phyloP scores from a whole-genome alignment of 1,140 invertebrate genomes.

The Doryteuthis pealeii region DNA sequence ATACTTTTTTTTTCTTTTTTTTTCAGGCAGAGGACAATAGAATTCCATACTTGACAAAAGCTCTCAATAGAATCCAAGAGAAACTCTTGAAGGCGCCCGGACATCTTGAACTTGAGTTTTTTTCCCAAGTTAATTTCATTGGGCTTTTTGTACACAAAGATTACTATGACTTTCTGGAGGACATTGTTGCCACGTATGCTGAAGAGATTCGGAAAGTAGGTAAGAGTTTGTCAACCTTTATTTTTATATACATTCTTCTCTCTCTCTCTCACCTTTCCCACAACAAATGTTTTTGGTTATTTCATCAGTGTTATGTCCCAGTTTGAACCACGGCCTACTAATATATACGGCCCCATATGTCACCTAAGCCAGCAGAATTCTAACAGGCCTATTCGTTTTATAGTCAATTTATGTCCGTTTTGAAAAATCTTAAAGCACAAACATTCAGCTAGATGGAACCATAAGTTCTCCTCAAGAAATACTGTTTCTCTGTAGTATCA shows the following conservation, averaged over 20 bases:
- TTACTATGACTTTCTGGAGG: conserved; percentile 36
- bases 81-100: conserved; percentile 36
- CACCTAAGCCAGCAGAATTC: too few relatives aligned
- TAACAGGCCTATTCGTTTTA: too few relatives aligned
- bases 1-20: background rate
- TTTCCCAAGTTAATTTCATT: conserved; percentile 39
- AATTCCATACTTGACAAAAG: conserved; percentile 27
- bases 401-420: too few relatives aligned
- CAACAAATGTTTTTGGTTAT: too few relatives aligned
- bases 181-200: conserved; percentile 33
- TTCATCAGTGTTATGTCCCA: too few relatives aligned
- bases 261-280: background rate
- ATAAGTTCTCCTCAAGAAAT: too few relatives aligned
- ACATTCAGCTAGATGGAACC: too few relatives aligned
- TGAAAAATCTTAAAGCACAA: too few relatives aligned
- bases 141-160: conserved; percentile 42
- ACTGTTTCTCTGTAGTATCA: too few relatives aligned
- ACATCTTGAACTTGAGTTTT: conserved; percentile 37
- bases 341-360: too few relatives aligned
- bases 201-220: conserved; percentile 34
- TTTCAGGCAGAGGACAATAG: conserved; percentile 39
- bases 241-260: background rate
- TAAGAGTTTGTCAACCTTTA: conserved; percentile 15
- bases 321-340: too few relatives aligned
- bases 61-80: conserved; percentile 26